phyloP scores from a whole-genome alignment of 2,797 vertebrate species.

The Ptychobarbus kaznakovi region DNA sequence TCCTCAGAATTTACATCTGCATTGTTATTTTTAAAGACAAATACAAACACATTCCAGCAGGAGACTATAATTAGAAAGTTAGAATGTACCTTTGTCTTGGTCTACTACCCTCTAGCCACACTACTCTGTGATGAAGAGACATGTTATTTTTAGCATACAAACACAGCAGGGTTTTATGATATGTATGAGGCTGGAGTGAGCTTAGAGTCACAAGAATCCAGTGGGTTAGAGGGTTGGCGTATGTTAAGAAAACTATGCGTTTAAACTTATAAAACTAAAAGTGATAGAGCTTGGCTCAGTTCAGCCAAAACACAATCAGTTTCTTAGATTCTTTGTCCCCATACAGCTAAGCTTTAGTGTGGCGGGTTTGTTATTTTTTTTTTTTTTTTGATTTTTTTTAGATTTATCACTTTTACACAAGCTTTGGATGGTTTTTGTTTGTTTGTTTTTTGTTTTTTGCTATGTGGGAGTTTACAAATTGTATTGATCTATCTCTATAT shows the following conservation, averaged over 20 bases:
- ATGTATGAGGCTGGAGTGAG: constrained; percentile 14
- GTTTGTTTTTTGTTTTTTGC: not conserved
- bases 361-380: not conserved
- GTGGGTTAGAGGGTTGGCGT: not conserved
- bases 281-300: not conserved
- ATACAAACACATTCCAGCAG: constrained; percentile 11
- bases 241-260: constrained; percentile 12
- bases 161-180: constrained; percentile 7
- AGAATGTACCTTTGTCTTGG: constrained; percentile 14
- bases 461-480: not conserved
- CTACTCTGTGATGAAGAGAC: constrained; percentile 10
- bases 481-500: not conserved
- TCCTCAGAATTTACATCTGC: constrained; percentile 7
- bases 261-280: not conserved
- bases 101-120: not conserved
- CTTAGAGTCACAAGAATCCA: constrained; percentile 17
- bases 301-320: not conserved
- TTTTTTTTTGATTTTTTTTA: not conserved
- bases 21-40: constrained; percentile 5
- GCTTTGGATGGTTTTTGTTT: not conserved
- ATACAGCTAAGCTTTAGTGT: not conserved
- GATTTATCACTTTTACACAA: not conserved
- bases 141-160: constrained; percentile 4
- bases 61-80: constrained; percentile 31
- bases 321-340: not conserved